phyloP scores from a whole-genome alignment of 1,140 invertebrate genomes.

The Saccostrea echinata region DNA sequence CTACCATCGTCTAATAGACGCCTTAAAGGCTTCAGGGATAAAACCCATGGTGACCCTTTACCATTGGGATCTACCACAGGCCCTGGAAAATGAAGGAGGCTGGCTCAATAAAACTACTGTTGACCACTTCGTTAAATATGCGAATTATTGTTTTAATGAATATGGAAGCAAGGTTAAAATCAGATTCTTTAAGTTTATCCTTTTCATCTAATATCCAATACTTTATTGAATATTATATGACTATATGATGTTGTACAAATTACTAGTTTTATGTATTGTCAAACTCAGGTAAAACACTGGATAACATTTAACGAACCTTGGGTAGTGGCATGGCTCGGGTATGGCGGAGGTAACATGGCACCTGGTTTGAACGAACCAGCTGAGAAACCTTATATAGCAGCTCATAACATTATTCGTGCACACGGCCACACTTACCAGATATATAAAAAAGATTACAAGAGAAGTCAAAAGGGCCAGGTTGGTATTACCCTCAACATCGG shows the following conservation, averaged over 20 bases:
- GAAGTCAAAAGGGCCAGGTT: slow-evolving; percentile 67
- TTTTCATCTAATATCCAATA: too few relatives aligned
- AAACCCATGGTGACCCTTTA: slow-evolving; percentile 82
- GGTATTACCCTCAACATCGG: slow-evolving; percentile 60
- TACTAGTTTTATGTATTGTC: not conserved
- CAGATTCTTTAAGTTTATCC: not conserved
- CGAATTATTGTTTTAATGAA: slow-evolving; percentile 75
- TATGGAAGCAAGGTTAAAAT: slow-evolving; percentile 75
- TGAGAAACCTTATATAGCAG: slow-evolving; percentile 63
- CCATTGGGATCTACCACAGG: slow-evolving; percentile 81
- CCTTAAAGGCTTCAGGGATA: slow-evolving; percentile 65
- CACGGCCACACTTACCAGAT: slow-evolving; percentile 70
- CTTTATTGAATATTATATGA: too few relatives aligned
- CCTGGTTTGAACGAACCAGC: slow-evolving; percentile 61
- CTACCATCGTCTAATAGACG: slow-evolving; percentile 75
- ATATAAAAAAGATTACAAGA: slow-evolving; percentile 64
- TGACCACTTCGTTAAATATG: slow-evolving; percentile 82
- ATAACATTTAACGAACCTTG: slow-evolving; percentile 80
- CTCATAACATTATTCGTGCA: slow-evolving; percentile 73
- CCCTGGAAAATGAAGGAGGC: slow-evolving; percentile 79
- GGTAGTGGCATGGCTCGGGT: slow-evolving; percentile 66
- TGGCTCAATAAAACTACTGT: slow-evolving; percentile 82
- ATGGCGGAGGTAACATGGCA: slow-evolving; percentile 65
- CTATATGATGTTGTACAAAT: too few relatives aligned
- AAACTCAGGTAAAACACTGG: slow-evolving; percentile 77